Evolutionary conservation across 2,113 vertebrate species (phyloP), one percentile per base, ranked within the genome.

Genomic region (Oncorhynchus kisutch): DNA sequence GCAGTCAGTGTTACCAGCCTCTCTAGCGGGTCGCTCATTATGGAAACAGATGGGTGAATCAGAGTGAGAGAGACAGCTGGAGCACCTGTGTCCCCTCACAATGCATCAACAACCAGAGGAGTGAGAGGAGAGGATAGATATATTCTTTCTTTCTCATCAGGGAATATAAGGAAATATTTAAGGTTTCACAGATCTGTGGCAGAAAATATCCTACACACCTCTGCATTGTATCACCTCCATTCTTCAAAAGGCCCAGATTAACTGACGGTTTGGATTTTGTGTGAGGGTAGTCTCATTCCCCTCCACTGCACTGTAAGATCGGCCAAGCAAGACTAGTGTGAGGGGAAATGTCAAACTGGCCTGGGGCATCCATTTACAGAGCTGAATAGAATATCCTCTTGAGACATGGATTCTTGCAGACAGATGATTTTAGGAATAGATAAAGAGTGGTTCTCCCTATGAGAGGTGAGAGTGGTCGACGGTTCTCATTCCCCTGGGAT

Each of bases 1-100:
- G 51, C 51, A 54, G 51, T 54, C 70, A 5, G 25, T 59, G 73
- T 85, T 89, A 60, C 80, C 85, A 84, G 79, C 85, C 82, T 75
- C 67, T 62, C 67, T 27, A 27, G 18, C 9, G 8, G 9, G 59
- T 67, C 39, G 24, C 8, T 48, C 18, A 67, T 25, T 29, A 67
- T 67, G 31, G 66, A 34, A 13, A 5, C 29, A 34, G 27, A n/a
- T 39, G 16, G 66, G 34, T 72, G 70, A 71, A 45, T 20, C 70
- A 22, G 70, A 18, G 24, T 24, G 54, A 7, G n/a, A 66, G 31
- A 27, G 31, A 27, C 5, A 7, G 45, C 45, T 39, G 29, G 22
- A 34, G 54, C 51, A 54, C 51, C 51, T 54, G 51, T 54, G 51
- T 54, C 51, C 12, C 18, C 13, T 54, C 51, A 18, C 14, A 54